phyloP scores from a whole-genome alignment of 2,888 invertebrate genomes.

The Augiades crinisus region DNA sequence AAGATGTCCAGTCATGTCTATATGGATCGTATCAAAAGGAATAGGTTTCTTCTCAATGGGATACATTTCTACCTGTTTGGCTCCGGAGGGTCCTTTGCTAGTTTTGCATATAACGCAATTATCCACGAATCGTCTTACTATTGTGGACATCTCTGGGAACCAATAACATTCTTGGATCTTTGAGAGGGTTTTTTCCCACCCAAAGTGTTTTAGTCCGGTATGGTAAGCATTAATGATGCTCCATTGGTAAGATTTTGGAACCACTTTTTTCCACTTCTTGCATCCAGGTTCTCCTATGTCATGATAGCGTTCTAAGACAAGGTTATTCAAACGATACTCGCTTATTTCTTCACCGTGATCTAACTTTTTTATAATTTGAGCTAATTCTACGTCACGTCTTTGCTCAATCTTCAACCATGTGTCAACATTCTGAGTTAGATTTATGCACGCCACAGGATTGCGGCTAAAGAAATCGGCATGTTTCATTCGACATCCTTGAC shows the following conservation, averaged over 20 bases:
- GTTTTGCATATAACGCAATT: slow-evolving; percentile 36
- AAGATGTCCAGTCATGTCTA: slow-evolving; percentile 38
- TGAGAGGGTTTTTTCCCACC: slow-evolving; percentile 25
- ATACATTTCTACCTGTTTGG: slow-evolving; percentile 34
- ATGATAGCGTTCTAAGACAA: neutral
- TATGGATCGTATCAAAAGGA: slow-evolving; percentile 35
- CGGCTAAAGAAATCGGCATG: slow-evolving; percentile 30
- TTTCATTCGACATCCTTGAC: slow-evolving; percentile 21
- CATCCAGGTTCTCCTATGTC: neutral
- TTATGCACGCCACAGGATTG: slow-evolving; percentile 17
- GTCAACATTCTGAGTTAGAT: slow-evolving; percentile 19
- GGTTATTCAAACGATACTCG: neutral
- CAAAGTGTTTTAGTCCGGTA: slow-evolving; percentile 19
- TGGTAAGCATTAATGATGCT: slow-evolving; percentile 32
- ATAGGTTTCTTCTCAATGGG: slow-evolving; percentile 33
- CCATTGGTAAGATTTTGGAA: slow-evolving; percentile 35
- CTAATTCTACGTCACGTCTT: slow-evolving; percentile 4
- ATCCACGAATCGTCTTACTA: slow-evolving; percentile 33
- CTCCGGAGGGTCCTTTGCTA: slow-evolving; percentile 37
- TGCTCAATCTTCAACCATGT: slow-evolving; percentile 27
- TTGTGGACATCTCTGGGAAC: slow-evolving; percentile 30
- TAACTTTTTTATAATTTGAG: neutral
- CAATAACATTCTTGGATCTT: slow-evolving; percentile 28
- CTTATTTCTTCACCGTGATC: neutral
- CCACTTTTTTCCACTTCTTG: slow-evolving; percentile 20